Evolutionary conservation across 2,888 invertebrate species (phyloP), one percentile per base, ranked within the genome.

Genomic region (Carterocephalus palaemon): DNA sequence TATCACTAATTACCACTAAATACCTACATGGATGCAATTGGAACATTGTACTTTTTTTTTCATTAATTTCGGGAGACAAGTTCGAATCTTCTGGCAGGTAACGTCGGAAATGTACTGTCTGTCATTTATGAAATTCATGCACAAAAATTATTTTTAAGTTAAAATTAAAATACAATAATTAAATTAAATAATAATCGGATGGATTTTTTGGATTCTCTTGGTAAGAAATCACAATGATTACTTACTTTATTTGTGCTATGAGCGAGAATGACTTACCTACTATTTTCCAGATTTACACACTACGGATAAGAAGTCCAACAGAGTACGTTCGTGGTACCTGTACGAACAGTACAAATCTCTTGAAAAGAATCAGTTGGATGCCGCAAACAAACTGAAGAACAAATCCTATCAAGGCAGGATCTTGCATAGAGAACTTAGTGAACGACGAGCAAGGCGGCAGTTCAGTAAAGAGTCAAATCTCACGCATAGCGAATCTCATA

Each of bases 271-370:
- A n/a, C 8, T 16, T 15, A 29, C 16, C n/a, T 22, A 19, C 22
- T 41, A 19, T 40, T 32, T 67, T 70, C 17, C 54, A 82, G 78
- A 80, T 66, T 58, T 73, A 48, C 67, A 78, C 45, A 59, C 64
- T 23, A 59, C 66, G 48, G 47, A 66, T 39, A 74, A 67, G 54
- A 82, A 75, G 52, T 72, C 78, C n/a, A 64, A 67, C 32, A 67
- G 81, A 5, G 75, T 84, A 37, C 75, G 77, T 3, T 84, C 84
- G 3, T 86, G 86, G 86, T 86, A 84, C 50, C 53, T 83, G 29
- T 83, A 82, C 39, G 85, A 86, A 52, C 86, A 86, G 50, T 85
- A 68, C 46, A 85, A 79, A 58, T 72, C 83, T 1, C 58, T 86
- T 1, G 82, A 84, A 53, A 67, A 60, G 26, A 76, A 71, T 47